Conservation (phyloP, 2,888 invertebrate species). For the Biston betularia region DNA sequence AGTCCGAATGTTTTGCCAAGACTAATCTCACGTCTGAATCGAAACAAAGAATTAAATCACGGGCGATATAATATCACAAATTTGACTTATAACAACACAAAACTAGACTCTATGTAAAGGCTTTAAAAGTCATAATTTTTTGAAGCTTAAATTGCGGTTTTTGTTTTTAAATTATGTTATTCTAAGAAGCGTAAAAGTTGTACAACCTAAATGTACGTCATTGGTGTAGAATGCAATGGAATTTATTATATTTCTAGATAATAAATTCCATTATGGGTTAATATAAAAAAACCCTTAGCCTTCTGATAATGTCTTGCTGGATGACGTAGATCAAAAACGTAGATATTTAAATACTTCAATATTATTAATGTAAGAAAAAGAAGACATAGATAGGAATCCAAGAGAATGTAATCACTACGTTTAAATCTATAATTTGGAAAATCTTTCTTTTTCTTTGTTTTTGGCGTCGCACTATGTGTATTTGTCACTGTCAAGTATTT, state of each 20-base stretch:
- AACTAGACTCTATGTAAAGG: slow-evolving; percentile 11
- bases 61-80: slow-evolving; percentile 7
- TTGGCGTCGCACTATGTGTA: too few species aligned
- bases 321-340: too few species aligned
- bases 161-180: slow-evolving; percentile 14
- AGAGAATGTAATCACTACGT: too few species aligned
- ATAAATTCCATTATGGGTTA: background rate
- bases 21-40: slow-evolving; percentile 50
- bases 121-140: slow-evolving; percentile 1
- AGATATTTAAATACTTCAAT: too few species aligned
- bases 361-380: too few species aligned
- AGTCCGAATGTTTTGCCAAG: slow-evolving; percentile 49
- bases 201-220: slow-evolving; percentile 22
- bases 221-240: background rate
- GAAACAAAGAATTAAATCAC: slow-evolving; percentile 27
- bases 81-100: background rate
- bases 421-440: too few species aligned
- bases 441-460: too few species aligned
- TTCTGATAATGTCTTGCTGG: slow-evolving; percentile 9
- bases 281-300: slow-evolving; percentile 5
- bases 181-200: slow-evolving; percentile 24
- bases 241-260: slow-evolving; percentile 18
- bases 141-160: background rate
- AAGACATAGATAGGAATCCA: too few species aligned
- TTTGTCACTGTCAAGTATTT: too few species aligned